A percentile compares a stretch with the other conserved stretches of the same genome.
Conservation (phyloP, 2,797 vertebrate genomes). For the Periophthalmus magnuspinnatus region DNA sequence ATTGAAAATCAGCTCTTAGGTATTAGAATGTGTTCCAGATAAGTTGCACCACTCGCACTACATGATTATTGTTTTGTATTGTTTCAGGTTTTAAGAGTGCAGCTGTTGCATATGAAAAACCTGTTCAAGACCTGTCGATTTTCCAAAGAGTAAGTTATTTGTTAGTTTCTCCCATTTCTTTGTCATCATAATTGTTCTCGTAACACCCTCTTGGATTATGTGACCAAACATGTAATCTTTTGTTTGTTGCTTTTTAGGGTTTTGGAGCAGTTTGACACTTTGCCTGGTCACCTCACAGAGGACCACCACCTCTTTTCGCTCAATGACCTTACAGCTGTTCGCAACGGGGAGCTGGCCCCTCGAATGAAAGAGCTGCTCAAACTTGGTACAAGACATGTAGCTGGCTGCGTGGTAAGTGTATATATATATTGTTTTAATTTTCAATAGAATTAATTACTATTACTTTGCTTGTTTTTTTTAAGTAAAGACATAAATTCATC, state of each 20-base stretch:
- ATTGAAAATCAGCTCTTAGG: constrained; percentile 8
- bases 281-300: constrained; percentile 92
- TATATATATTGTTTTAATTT: too few species aligned
- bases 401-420: constrained; percentile 80
- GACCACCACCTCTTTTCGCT: constrained; percentile 96
- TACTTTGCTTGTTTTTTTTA: too few species aligned
- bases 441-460: too few species aligned
- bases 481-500: too few species aligned
- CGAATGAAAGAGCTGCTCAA: constrained; percentile 85
- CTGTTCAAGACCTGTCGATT: constrained; percentile 95
- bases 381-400: constrained; percentile 84
- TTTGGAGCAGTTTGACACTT: constrained; percentile 86
- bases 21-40: too few species aligned
- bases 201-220: background rate
- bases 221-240: background rate
- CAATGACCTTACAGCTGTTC: constrained; percentile 85
- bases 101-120: constrained; percentile 96
- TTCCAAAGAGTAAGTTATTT: constrained; percentile 86
- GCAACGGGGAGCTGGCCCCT: constrained; percentile 85
- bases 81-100: constrained; percentile 86
- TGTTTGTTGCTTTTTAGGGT: constrained; percentile 69
- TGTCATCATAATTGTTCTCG: background rate
- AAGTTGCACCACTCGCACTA: background rate
- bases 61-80: background rate
- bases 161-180: background rate